phyloP scores from a whole-genome alignment of 2,113 vertebrate genomes.

The Piprites chloris region DNA sequence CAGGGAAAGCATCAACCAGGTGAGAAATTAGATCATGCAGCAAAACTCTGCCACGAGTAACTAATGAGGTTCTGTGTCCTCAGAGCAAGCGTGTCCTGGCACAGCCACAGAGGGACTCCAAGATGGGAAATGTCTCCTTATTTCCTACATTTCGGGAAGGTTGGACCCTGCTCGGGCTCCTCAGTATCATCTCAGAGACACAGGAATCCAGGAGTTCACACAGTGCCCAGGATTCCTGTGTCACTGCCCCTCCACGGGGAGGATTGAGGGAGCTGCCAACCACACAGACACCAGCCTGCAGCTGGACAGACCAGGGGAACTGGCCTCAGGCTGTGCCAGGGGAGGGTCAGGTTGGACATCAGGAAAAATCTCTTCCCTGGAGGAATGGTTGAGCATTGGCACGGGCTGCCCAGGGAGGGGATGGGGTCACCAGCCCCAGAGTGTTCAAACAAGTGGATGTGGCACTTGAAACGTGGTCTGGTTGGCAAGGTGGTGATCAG shows the following conservation, averaged over 20 bases:
- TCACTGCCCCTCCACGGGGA: not conserved
- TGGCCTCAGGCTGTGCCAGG: not conserved
- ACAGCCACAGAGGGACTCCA: not conserved
- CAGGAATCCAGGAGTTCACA: not conserved
- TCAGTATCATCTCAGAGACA: not conserved
- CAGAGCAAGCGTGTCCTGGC: not conserved
- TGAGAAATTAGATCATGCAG: not conserved
- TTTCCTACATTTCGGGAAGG: accelerated
- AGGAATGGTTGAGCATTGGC: not conserved
- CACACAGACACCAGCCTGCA: not conserved
- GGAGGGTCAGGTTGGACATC: not conserved
- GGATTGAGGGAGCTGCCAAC: not conserved
- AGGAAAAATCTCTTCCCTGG: not conserved
- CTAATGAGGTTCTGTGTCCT: not conserved
- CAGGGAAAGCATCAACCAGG: not conserved
- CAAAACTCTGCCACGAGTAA: not conserved
- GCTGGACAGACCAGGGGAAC: not conserved
- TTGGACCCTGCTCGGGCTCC: not conserved
- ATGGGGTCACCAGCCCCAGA: not conserved
- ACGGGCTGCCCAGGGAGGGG: not conserved
- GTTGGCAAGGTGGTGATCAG: not conserved
- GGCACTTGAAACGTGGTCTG: not conserved
- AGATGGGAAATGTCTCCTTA: not conserved
- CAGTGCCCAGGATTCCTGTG: not conserved
- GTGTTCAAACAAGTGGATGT: not conserved